Conservation (phyloP, 2,888 invertebrate genomes). For the Ormyrus labotus region DNA sequence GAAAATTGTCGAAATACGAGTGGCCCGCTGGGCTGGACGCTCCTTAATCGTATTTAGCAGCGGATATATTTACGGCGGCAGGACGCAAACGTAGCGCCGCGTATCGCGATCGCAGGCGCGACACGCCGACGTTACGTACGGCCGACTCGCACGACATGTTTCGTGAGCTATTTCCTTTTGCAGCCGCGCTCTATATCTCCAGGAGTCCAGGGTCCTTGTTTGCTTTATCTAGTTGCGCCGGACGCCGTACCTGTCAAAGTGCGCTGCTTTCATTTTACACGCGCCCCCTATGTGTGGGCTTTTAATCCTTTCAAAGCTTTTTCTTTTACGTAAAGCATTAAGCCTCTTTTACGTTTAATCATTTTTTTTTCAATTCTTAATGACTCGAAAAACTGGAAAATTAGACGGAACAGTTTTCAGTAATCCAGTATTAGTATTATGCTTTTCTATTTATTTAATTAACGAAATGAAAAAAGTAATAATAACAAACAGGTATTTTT, state of each 20-base stretch:
- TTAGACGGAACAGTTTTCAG: no score
- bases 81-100: not conserved
- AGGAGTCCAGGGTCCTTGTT: not conserved
- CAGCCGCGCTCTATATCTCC: not conserved
- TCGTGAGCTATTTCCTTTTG: slow-evolving; percentile 65
- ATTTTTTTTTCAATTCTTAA: no score
- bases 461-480: no score
- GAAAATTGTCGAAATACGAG: no score
- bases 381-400: no score
- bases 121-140: slow-evolving; percentile 69
- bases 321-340: no score
- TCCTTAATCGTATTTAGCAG: slow-evolving; percentile 35
- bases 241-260: not conserved
- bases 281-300: no score
- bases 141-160: slow-evolving; percentile 69
- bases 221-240: slow-evolving; percentile 14
- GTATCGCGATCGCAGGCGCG: slow-evolving; percentile 49
- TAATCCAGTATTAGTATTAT: no score
- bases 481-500: no score
- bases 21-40: not conserved
- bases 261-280: not conserved
- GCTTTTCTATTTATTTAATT: no score
- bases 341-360: no score
- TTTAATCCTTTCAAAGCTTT: no score
- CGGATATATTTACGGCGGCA: slow-evolving; percentile 25